Evolutionary conservation across 2,797 vertebrate genomes (phyloP), one percentile per base, ranked within the genome.

Genomic region (Enteromius radiatus): DNA sequence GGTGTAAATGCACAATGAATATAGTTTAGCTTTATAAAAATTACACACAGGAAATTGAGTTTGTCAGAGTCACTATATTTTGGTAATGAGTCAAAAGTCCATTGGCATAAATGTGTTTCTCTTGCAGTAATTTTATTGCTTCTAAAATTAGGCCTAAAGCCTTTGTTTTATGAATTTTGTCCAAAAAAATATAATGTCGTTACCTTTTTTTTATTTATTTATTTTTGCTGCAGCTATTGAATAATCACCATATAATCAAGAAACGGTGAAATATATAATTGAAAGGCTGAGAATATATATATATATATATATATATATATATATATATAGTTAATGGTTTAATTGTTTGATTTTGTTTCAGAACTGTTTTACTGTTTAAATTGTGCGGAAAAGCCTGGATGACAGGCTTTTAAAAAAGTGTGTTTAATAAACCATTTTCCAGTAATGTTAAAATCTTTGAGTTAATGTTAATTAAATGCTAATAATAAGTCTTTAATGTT

Each of bases 21-120:
- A 59, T 56, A 43, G 67, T 23, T 41, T 59, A 63, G n/a, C 68
- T 38, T 81, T 47, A 31, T 10, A 71, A 73, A 71, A 33, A 47
- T 26, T 64, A 61, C 14, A 49, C 26, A 64, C 5, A 49, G 8
- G 17, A 64, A 12, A 19, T 10, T 47, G 68, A 56, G 43, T 10
- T 49, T 67, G 43, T 63, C 23, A 45, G 10, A 67, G 23, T 38
- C 3, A 63, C 28, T 59, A 10, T 75, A 11, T 23, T 33, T 36
- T 11, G n/a, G 31, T 54, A 74, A 52, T 70, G 4, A 33, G 41
- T 2, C 23, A 70, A 49, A 74, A 8, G 33, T 23, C 11, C 1
- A 75, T 23, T 26, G 52, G 7, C 12, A 38, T 28, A 28, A 38
- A 59, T 26, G 7, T 75, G 33, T 56, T 38, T 38, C 1, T 38